Conservation (phyloP, 2,113 vertebrate genomes). For the Desmodus rotundus region DNA sequence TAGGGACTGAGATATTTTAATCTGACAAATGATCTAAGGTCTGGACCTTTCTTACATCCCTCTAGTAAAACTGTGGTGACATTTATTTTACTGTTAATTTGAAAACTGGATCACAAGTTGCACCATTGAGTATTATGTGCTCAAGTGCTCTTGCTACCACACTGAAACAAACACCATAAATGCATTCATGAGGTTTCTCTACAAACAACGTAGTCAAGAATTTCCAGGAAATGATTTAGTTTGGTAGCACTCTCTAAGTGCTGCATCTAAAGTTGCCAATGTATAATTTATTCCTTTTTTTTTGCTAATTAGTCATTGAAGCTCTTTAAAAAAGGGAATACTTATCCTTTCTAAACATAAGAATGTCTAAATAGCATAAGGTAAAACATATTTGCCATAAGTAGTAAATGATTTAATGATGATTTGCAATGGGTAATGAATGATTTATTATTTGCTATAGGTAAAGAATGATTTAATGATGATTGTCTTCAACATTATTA, state of each 20-base stretch:
- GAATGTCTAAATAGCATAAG: not conserved
- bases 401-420: not conserved
- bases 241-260: not conserved
- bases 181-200: not conserved
- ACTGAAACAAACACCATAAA: not conserved
- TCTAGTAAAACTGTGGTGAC: not conserved
- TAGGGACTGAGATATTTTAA: not conserved
- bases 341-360: not conserved
- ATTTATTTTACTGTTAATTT: not conserved
- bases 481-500: not conserved
- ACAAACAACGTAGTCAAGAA: not conserved
- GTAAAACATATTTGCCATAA: not conserved
- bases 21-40: not conserved
- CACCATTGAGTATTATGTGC: not conserved
- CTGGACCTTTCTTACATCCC: not conserved
- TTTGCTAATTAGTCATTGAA: not conserved
- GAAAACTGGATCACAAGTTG: not conserved
- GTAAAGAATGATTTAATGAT: not conserved
- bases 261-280: not conserved
- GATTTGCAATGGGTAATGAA: not conserved
- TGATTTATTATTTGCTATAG: not conserved
- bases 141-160: not conserved
- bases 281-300: not conserved
- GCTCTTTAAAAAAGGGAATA: not conserved
- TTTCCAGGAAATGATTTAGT: slow-evolving; percentile 28